These are phyloP conservation scores for Pristionchus exspectatus DNA, from an alignment of 2,888 invertebrate species.

Conservation along the genomic window DNA sequence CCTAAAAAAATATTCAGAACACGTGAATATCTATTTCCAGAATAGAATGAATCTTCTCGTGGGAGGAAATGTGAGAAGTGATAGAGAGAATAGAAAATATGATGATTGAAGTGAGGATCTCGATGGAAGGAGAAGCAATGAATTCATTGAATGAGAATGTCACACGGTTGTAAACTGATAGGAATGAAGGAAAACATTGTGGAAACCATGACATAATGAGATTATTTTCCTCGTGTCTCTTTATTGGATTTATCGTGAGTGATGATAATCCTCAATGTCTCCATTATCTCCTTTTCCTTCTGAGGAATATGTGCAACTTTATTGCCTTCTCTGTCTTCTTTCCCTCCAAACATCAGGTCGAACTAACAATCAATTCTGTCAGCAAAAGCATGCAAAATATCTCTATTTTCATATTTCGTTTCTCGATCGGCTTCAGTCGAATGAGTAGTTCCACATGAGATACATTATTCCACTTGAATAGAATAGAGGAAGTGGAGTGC, in stretches of 20 bases:
- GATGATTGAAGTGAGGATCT: no score
- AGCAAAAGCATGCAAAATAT: background rate
- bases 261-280: background rate
- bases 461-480: constrained; percentile 11
- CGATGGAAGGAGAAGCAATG: background rate
- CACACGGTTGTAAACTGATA: background rate
- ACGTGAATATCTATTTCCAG: background rate
- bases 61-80: background rate
- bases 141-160: background rate
- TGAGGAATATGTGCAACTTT: constrained; percentile 22
- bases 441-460: background rate
- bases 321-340: constrained; percentile 19
- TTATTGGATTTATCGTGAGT: constrained; percentile 16
- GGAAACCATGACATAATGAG: background rate
- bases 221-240: background rate
- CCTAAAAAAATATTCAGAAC: background rate
- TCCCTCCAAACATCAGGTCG: background rate
- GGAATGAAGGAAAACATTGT: constrained; percentile 6
- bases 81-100: background rate
- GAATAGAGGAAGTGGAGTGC: background rate
- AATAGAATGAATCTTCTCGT: background rate
- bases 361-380: background rate
- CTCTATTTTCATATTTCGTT: background rate
- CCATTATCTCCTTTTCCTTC: background rate
- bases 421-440: background rate